Conservation (phyloP, 2,797 vertebrate genomes). For the Smutsia gigantea region DNA sequence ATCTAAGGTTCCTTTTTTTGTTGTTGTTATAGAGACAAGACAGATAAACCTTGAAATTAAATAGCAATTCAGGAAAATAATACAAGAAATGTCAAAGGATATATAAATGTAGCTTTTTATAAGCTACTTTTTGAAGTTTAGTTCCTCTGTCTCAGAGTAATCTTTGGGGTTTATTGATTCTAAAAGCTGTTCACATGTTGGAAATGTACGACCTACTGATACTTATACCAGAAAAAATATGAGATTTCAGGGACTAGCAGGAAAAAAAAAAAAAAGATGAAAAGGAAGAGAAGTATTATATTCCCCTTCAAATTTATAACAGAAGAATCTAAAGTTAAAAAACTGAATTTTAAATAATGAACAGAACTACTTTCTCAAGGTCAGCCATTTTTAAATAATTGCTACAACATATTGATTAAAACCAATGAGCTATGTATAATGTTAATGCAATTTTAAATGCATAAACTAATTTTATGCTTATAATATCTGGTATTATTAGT, state of each 20-base stretch:
- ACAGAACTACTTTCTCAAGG: neutral
- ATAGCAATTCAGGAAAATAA: neutral
- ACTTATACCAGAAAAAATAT: conserved; percentile 15
- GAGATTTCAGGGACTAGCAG: neutral
- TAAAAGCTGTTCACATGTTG: conserved; percentile 12
- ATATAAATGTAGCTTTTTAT: neutral
- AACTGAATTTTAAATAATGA: neutral
- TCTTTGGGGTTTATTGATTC: neutral
- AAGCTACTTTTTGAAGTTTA: neutral
- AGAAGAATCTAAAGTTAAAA: neutral
- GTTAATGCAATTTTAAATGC: neutral
- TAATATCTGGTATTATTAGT: neutral
- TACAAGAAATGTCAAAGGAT: neutral
- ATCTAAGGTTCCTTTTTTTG: neutral
- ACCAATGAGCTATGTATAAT: neutral
- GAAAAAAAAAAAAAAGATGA: neutral
- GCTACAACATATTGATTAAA: neutral
- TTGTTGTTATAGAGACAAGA: neutral
- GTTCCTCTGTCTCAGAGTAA: neutral
- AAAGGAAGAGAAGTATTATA: neutral
- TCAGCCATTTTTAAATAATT: neutral
- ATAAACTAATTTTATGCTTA: neutral
- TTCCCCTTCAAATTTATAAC: neutral
- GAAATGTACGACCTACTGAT: neutral
- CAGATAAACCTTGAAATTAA: neutral